Base-by-base conservation (phyloP, 64 coral and sea anemone species). In the Catalaphyllia jardinei region DNA sequence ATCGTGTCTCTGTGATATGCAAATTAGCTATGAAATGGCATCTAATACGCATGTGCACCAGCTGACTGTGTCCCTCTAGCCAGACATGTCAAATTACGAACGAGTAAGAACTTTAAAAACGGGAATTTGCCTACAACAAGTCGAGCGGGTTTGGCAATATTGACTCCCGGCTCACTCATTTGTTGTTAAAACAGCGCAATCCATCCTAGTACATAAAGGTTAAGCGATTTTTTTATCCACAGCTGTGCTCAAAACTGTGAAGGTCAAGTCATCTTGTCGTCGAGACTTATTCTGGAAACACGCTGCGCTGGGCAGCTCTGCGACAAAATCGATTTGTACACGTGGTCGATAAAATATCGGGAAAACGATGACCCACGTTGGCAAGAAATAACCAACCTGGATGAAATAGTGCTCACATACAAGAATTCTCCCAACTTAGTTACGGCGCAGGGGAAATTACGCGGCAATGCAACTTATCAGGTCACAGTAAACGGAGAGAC, bases 201-300 rank as follows among this genome's bases (percentile, higher is more conserved):
- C 20, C 18, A 8, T 20, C 18, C 4, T 3, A 20, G 62, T 15
- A n/a, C n/a, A n/a, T n/a, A n/a, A n/a, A n/a, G n/a, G n/a, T n/a
- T n/a, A n/a, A n/a, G n/a, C 42, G 15, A 75, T 38, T 35, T 35
- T 77, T 24, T 54, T 51, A 29, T 87, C 61, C 80, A n/a, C 35
- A 96, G 95, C 74, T 96, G 95, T 80, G 50, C 67, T 38, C 91
- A 93, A 49, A 93, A 96, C 49, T 96, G 95, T 59, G 30, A 50
- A 71, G 29, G 60, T 49, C 86, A 89, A 17, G 91, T 96, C 8
- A 96, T 96, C 29, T 82, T 72, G 31, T 90, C 95, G 24, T 77
- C 71, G 11, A 39, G 95, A 24, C 60, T 96, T 2, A 93, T 96
- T 38, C 61, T 96, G 2, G 77, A 96, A 79, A 93, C 50, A 20